These are phyloP conservation scores for Hippocampus mohnikei DNA, from an alignment of 2,113 vertebrate genomes.

Conservation along the genomic window DNA sequence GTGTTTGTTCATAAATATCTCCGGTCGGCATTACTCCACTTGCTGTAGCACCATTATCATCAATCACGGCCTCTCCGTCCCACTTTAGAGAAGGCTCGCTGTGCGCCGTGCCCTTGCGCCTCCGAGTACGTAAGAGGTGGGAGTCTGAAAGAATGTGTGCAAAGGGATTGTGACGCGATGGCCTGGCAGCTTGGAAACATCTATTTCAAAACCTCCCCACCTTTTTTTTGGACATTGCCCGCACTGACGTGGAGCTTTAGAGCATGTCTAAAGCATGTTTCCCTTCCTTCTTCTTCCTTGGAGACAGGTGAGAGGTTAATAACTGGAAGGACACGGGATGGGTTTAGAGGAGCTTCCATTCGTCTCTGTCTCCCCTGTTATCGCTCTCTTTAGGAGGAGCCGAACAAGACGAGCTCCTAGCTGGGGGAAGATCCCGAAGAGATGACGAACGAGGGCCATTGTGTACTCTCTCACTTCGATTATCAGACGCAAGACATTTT, in stretches of 20 bases:
- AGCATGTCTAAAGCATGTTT: not conserved
- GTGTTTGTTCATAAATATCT: conserved; percentile 78
- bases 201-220: conserved; percentile 20
- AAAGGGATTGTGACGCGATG: not conserved
- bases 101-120: conserved; percentile 55
- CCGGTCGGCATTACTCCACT: conserved; percentile 69
- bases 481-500: conserved; percentile 4
- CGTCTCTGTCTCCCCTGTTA: conserved; percentile 36
- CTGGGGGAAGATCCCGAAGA: conserved; percentile 37
- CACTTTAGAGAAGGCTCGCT: conserved; percentile 51
- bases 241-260: conserved; percentile 32
- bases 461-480: conserved; percentile 31
- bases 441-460: conserved; percentile 42
- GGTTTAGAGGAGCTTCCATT: conserved; percentile 41
- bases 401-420: conserved; percentile 32
- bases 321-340: conserved; percentile 35
- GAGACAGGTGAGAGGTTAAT: conserved; percentile 42
- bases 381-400: conserved; percentile 37
- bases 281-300: conserved; percentile 9
- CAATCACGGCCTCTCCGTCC: conserved; percentile 64
- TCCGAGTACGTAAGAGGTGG: conserved; percentile 50
- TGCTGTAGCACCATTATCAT: conserved; percentile 71
- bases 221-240: conserved; percentile 41
- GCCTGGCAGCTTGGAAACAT: conserved; percentile 17
- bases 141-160: conserved; percentile 13